phyloP scores from a whole-genome alignment of 1,140 invertebrate genomes.

The Tribolium madens region DNA sequence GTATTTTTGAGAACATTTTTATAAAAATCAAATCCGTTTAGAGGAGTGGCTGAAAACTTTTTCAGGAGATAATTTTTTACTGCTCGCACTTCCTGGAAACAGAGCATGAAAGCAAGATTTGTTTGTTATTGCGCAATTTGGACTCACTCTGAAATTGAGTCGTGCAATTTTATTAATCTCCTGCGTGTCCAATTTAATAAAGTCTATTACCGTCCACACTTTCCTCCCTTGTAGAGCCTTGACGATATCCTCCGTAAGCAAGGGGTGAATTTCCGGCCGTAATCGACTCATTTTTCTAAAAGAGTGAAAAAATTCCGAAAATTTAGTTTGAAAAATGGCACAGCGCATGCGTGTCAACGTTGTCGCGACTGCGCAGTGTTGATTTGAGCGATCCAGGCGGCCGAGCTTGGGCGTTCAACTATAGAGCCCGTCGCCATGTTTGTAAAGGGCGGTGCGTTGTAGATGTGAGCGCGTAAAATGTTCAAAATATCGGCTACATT shows the following conservation, averaged over 20 bases:
- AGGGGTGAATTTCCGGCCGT: conserved; percentile 62
- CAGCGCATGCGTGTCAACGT: conserved; percentile 34
- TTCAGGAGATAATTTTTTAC: conserved; percentile 65
- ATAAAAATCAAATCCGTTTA: conserved; percentile 61
- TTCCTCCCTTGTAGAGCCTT: conserved; percentile 68
- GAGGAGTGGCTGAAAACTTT: conserved; percentile 62
- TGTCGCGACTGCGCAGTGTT: conserved; percentile 21
- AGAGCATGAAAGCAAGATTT: conserved; percentile 34
- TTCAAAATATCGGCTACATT: conserved; percentile 68
- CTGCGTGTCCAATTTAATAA: conserved; percentile 69
- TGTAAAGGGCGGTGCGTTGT: conserved; percentile 69
- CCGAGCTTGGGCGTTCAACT: conserved; percentile 35
- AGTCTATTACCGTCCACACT: conserved; percentile 72
- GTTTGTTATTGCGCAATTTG: conserved; percentile 36
- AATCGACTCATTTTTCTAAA: conserved; percentile 66
- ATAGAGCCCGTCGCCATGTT: conserved; percentile 70
- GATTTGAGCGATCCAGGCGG: conserved; percentile 12
- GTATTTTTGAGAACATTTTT: conserved; percentile 60
- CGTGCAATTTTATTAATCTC: conserved; percentile 64
- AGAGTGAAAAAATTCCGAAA: background rate
- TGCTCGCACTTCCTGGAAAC: conserved; percentile 66
- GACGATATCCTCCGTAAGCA: conserved; percentile 67
- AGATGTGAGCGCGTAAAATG: conserved; percentile 69
- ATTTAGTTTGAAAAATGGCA: background rate
- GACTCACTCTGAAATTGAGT: conserved; percentile 66